phyloP scores from a whole-genome alignment of 2,113 vertebrate species.

The Nestor notabilis region DNA sequence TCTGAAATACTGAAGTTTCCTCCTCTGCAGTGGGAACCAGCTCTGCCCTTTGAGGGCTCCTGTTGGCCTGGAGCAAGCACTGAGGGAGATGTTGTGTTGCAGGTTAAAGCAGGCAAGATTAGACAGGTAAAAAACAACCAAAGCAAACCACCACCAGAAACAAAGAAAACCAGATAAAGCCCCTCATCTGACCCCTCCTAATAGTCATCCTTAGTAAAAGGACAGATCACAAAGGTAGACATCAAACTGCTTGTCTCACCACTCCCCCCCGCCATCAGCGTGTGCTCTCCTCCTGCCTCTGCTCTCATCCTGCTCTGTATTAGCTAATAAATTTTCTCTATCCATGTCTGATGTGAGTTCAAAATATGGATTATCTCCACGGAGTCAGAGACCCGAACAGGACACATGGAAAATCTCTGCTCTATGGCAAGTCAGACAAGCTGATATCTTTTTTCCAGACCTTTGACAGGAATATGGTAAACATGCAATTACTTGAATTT shows the following conservation, averaged over 20 bases:
- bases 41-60: not conserved
- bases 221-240: not conserved
- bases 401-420: constrained; percentile 18
- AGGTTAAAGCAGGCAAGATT: not conserved
- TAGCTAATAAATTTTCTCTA: not conserved
- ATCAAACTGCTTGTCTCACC: not conserved
- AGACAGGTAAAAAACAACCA: not conserved
- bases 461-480: constrained; percentile 69
- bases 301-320: not conserved
- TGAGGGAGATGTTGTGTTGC: not conserved
- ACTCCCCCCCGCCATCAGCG: not conserved
- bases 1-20: not conserved
- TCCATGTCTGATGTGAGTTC: not conserved
- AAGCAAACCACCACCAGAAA: not conserved
- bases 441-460: constrained; percentile 34
- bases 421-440: not conserved
- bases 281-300: not conserved
- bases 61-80: not conserved
- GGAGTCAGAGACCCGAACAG: not conserved
- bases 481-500: constrained; percentile 58
- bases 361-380: not conserved
- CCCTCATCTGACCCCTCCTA: not conserved
- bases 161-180: not conserved
- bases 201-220: not conserved
- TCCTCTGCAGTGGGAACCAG: not conserved